Base-by-base conservation (phyloP, 2,113 vertebrate genomes). In the Conger conger region DNA sequence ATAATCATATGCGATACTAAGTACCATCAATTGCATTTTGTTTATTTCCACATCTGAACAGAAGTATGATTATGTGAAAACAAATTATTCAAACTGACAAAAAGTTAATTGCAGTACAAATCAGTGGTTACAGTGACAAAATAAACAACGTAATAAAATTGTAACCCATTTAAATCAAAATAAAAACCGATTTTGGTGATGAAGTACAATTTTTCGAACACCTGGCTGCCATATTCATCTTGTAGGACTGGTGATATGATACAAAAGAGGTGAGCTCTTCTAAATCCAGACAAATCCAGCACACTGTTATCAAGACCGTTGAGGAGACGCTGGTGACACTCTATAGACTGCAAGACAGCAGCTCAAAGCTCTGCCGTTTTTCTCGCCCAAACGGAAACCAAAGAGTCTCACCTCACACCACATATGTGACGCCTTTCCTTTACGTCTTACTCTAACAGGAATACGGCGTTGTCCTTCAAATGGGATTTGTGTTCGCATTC, bases 271-370 rank as follows among this genome's bases (percentile, higher is more conserved):
- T 6, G n/a, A 1, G 8, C 60, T 77, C 0, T 54, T n/a, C 18
- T 42, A 2, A 42, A 82, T 23, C 35, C 38, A 80, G 76, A 40
- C 68, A 37, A 18, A 81, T 87, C 80, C 53, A 85, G 84, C 79
- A 4, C n/a, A 37, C 84, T 82, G 84, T 30, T 23, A 83, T 82
- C 63, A 42, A 60, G 63, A 20, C 76, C 18, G 73, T 83, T 36
- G 77, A 54, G 77, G 57, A 33, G 57, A 7, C 57, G 3, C 7
- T 9, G 1, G 50, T 78, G 17, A 30, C 9, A n/a, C 30, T 73
- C 83, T 15, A 27, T 82, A 80, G 79, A 78, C 15, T 57, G n/a
- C 50, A 36, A 50, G 37, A 81, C 53, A 80, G 87, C 76, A 76
- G 77, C 33, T 68, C 50, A 37, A 76, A 85, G 35, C 82, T 76